phyloP scores from a whole-genome alignment of 1,140 invertebrate genomes.

The Drosophila pandora region DNA sequence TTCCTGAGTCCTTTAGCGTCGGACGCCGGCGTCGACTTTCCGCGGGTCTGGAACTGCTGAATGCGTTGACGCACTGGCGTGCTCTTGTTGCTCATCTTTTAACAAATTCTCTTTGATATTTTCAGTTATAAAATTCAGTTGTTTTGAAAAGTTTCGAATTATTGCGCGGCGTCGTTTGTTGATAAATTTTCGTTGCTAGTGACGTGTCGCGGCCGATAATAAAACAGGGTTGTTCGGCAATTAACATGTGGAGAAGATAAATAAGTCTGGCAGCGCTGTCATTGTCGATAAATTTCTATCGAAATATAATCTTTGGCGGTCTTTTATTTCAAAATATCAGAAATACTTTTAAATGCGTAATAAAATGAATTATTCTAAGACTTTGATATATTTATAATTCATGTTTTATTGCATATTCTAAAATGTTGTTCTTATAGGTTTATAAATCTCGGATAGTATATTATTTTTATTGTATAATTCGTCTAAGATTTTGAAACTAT shows the following conservation, averaged over 20 bases:
- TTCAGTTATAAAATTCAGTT: conserved; percentile 14
- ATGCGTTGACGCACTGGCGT: conserved; percentile 73
- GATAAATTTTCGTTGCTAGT: conserved; percentile 60
- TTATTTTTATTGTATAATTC: no score
- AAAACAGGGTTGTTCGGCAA: conserved; percentile 8
- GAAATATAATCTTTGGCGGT: neutral
- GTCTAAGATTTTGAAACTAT: no score
- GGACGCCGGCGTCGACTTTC: conserved; percentile 46
- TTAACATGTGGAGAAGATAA: neutral
- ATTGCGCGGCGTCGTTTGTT: conserved; percentile 75
- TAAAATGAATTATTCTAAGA: no score
- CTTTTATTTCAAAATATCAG: neutral
- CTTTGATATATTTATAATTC: no score
- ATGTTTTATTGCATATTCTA: no score
- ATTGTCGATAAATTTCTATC: neutral
- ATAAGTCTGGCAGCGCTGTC: conserved; percentile 10
- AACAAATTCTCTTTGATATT: neutral
- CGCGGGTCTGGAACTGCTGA: conserved; percentile 66
- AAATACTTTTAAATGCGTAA: neutral
- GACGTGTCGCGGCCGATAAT: conserved; percentile 45
- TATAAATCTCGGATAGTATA: no score
- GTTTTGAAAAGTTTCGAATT: conserved; percentile 54
- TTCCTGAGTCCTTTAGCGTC: conserved; percentile 42
- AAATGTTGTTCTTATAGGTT: no score
- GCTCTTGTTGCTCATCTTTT: conserved; percentile 69